phyloP scores from a whole-genome alignment of 37 sponge, comb jelly and placozoan species.

The Cliona cf. orientalis region DNA sequence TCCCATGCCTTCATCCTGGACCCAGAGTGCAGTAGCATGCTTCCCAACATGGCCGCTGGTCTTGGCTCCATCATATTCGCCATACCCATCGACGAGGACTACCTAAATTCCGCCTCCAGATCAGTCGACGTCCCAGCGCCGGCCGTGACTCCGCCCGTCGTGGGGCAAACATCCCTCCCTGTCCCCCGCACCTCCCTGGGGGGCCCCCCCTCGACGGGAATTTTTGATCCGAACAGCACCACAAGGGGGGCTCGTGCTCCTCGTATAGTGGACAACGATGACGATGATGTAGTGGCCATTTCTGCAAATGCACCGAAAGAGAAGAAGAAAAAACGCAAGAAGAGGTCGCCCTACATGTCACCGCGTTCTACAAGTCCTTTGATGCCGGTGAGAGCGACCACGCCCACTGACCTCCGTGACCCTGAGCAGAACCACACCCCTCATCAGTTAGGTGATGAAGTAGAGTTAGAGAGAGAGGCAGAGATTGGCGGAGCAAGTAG shows the following conservation, averaged over 20 bases:
- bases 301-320: slow-evolving; percentile 39
- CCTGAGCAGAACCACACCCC: background rate
- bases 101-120: slow-evolving; percentile 41
- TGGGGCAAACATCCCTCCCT: background rate
- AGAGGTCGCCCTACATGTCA: background rate
- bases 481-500: background rate
- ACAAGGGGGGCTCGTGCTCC: background rate
- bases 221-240: background rate
- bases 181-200: background rate
- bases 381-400: background rate
- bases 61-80: slow-evolving; percentile 77
- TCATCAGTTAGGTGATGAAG: background rate
- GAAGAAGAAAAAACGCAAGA: slow-evolving; percentile 52
- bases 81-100: slow-evolving; percentile 45
- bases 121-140: slow-evolving; percentile 24
- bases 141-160: background rate
- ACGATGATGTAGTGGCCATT: slow-evolving; percentile 37
- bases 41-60: slow-evolving; percentile 93
- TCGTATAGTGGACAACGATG: background rate
- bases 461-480: background rate
- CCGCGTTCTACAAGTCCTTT: background rate
- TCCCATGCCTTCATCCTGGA: slow-evolving; percentile 79
- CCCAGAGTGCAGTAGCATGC: slow-evolving; percentile 72
- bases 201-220: background rate
- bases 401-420: background rate